Base-by-base conservation (phyloP, 2,888 invertebrate species). In the Drosophila merina region DNA sequence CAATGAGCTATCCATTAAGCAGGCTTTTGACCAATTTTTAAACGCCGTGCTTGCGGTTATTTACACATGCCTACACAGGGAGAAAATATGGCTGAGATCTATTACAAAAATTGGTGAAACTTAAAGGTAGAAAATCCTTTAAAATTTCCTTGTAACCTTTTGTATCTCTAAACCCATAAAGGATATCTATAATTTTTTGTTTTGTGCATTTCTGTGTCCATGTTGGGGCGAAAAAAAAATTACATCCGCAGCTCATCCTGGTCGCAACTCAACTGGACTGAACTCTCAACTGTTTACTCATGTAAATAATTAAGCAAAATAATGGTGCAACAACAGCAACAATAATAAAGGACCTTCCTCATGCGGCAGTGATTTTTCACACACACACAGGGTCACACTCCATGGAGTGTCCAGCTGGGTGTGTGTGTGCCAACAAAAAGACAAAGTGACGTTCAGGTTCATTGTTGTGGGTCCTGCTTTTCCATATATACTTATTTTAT, bases 231-330 rank as follows among this genome's bases (percentile, higher is more conserved):
- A 25, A 28, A 47, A 44, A 50, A 58, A 57, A 51, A 47, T 38
- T 51, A 58, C 40, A 49, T 52, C 57, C 62, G 56, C 48, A 30
- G 25, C 58, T 12, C 57, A 67, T 40, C 12, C 38, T 12, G 48
- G 31, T 12, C 38, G 26, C 45, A 52, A 69, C 50, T 69, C 58
- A 70, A 70, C 71, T 44, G 70, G 49, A 72, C 72, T 72, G 69
- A 71, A 70, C 72, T 72, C 75, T 81, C 74, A 66, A 79, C 78
- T 88, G 86, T 78, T 86, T 83, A 78, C 84, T 83, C 83, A 76
- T 77, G 75, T 86, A 81, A 84, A 84, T 86, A 88, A 88, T 79
- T 84, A 81, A 79, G 79, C 74, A 79, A 86, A 89, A 88, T 88
- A 85, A 85, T 88, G 86, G 76, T 66, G 73, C 75, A 76, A 74